These are phyloP conservation scores for Idaea dimidiata DNA, from an alignment of 2,888 invertebrate species.

Conservation along the genomic window DNA sequence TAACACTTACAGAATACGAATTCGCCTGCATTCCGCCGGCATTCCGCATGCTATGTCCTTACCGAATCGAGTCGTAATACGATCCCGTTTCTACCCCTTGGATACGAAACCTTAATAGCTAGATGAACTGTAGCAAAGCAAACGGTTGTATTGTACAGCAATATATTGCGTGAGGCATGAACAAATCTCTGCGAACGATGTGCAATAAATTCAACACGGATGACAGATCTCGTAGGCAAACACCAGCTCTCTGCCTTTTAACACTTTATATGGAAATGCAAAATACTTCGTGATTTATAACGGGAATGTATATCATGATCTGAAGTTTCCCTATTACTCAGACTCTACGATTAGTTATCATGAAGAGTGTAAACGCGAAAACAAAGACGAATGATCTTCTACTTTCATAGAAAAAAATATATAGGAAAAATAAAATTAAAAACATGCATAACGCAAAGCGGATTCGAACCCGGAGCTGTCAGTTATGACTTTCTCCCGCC, in stretches of 20 bases:
- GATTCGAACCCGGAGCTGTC: too few relatives aligned
- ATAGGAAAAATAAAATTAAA: too few relatives aligned
- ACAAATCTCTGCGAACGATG: conserved; percentile 50
- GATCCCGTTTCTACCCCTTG: too few relatives aligned
- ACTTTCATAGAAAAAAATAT: too few relatives aligned
- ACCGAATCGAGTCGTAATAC: too few relatives aligned
- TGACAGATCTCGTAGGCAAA: conserved; percentile 50
- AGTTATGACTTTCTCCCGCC: too few relatives aligned
- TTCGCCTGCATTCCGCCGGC: too few relatives aligned
- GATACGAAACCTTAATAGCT: too few relatives aligned
- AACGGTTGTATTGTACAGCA: conserved; percentile 40
- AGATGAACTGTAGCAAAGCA: neutral
- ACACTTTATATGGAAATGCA: conserved; percentile 51
- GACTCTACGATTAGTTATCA: neutral
- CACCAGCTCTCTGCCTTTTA: conserved; percentile 41
- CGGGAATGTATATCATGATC: conserved; percentile 32
- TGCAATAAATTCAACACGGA: conserved; percentile 50
- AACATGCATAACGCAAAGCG: too few relatives aligned
- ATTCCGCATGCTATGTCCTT: too few relatives aligned
- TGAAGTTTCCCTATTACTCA: conserved; percentile 16
- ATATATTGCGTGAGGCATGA: conserved; percentile 45
- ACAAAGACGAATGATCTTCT: neutral
- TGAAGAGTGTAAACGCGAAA: neutral
- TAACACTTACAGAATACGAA: too few relatives aligned
- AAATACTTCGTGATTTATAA: conserved; percentile 48